Evolutionary conservation across 2,113 vertebrate species (phyloP), one percentile per base, ranked within the genome.

Genomic region (Piaya cayana): DNA sequence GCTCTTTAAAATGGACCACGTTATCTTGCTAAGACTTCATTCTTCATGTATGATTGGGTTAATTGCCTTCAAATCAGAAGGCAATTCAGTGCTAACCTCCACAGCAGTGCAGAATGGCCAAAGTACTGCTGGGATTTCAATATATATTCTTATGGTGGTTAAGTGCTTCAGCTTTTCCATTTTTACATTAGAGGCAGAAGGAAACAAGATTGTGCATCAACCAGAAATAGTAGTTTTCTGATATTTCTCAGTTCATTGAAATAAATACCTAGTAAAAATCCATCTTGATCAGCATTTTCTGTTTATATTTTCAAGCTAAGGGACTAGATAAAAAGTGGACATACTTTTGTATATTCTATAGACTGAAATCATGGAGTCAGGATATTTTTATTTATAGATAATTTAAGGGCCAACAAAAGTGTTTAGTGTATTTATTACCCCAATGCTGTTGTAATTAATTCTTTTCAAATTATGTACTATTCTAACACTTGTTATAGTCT

Each of bases 181-280:
- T 88, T 88, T 82, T 64, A 29, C 53, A 39, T 84, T 86, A 92
- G 77, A 89, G 9, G 11, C 2, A 5, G 12, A 25, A n/a, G 25
- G 32, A 79, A 82, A 70, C 49, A 92, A 81, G 36, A 62, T 13
- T 64, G 25, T 65, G n/a, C 8, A 42, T 86, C 52, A 86, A 27
- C 34, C 49, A 62, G 56, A 92, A 91, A 52, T 39, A 11, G 50
- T 58, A 49, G 21, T 91, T 92, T 87, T 82, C 42, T 89, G 32
- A 2, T 65, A 72, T 76, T 93, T 92, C 81, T 91, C 58, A 72
- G 53, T 79, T 93, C 29, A 53, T 63, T 70, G 59, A 86, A 93
- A 81, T 90, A 92, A 94, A 76, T 42, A 58, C 5, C 4, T 49
- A 62, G 50, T 82, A 92, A 94, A 95, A 90, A 82, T 89, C 58